Evolutionary conservation across 2,888 invertebrate genomes (phyloP), one percentile per base, ranked within the genome.

Genomic region (Tipula vernalis): DNA sequence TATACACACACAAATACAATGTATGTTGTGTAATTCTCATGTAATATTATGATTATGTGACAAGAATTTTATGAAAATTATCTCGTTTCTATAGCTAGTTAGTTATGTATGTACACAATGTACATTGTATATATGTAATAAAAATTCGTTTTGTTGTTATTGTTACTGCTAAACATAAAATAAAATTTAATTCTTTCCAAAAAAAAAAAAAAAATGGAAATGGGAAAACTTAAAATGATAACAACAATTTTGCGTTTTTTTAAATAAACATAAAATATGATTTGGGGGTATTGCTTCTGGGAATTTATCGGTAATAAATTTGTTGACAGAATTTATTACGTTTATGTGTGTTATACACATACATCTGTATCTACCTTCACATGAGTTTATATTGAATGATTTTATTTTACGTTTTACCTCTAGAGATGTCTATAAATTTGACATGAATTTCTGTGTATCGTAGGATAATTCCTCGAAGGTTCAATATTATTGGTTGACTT

Each of bases 41-140:
- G 71, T 71, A 71, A 71, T 71, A 71, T 71, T 71, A 71, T 71
- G 71, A 71, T 71, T 71, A 71, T 71, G 71, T 71, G 71, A 71
- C 71, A 71, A 71, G 71, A 71, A 71, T 71, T 71, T 71, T 71
- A 28, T 71, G 71, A 71, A 71, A 71, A 71, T 71, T 71, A 71
- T 28, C 71, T 71, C 71, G 28, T 71, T 28, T 10, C 71, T 3
- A 39, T 39, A 39, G 39, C 39, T 39, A 39, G 39, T 39, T 39
- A 39, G 39, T 39, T 39, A 39, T 39, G 39, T 39, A 39, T 39
- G 39, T 39, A 39, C 39, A n/a, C 2, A 28, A 28, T 28, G 28
- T 28, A 28, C 28, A 28, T 28, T 57, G 57, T 57, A 18, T 57
- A 28, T 71, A 71, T 28, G 10, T 71, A 71, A 71, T 71, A 71